Conservation (phyloP, 2,888 invertebrate genomes). For the Adineta ricciae region DNA sequence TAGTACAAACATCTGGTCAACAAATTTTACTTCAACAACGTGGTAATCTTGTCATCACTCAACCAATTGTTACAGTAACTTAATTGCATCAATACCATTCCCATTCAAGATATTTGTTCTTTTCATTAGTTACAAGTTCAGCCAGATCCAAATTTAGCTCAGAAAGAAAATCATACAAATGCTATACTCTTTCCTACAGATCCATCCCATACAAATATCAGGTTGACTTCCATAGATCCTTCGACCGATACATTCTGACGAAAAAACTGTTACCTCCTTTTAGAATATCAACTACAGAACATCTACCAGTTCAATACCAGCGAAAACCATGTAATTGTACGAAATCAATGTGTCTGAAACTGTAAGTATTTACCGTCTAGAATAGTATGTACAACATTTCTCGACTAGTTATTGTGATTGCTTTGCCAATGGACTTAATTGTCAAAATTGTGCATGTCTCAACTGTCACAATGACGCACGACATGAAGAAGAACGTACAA, state of each 20-base stretch:
- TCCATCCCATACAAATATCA: background rate
- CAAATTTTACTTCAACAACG: background rate
- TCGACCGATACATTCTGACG: background rate
- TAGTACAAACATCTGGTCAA: background rate
- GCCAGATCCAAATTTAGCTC: background rate
- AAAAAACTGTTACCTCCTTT: too few species aligned
- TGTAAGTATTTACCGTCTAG: background rate
- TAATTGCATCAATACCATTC: too few species aligned
- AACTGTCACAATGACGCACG: constrained; percentile 91
- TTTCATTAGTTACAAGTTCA: background rate
- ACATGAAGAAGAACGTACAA: constrained; percentile 82
- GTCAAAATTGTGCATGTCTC: constrained; percentile 88
- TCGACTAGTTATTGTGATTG: constrained; percentile 76
- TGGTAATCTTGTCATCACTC: background rate
- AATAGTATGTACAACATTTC: background rate
- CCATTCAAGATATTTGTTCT: background rate
- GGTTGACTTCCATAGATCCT: background rate
- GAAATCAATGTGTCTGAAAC: constrained; percentile 34
- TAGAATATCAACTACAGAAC: background rate
- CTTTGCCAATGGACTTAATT: constrained; percentile 98
- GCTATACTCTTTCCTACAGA: background rate
- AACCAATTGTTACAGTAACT: background rate
- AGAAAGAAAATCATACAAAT: background rate
- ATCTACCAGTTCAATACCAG: background rate
- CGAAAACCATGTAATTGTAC: constrained; percentile 34